Conservation (phyloP, 2,888 invertebrate genomes). For the Unio pictorum region DNA sequence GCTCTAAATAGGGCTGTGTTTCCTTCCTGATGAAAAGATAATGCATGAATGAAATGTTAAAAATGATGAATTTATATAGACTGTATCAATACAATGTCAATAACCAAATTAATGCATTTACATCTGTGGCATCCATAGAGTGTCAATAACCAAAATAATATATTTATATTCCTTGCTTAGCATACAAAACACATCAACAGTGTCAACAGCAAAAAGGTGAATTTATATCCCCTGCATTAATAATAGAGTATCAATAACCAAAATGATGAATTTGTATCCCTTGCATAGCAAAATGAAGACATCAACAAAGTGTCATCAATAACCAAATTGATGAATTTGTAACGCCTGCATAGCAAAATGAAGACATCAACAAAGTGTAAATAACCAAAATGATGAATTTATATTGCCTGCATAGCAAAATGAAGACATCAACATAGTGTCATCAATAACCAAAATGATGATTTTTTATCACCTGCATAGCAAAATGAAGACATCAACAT, state of each 20-base stretch:
- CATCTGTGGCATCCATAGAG: not conserved
- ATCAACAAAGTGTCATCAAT: not conserved
- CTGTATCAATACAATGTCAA: not conserved
- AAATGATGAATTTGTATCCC: no score
- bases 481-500: not conserved
- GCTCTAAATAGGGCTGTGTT: constrained; percentile 58
- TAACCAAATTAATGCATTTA: not conserved
- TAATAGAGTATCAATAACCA: no score
- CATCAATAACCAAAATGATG: not conserved
- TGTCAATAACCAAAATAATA: no score
- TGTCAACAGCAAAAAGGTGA: not conserved
- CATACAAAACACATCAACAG: not conserved
- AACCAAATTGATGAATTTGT: not conserved
- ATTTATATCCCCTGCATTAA: not conserved
- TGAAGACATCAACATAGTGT: not conserved
- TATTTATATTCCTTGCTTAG: no score
- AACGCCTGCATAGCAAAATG: not conserved
- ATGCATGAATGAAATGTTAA: not conserved
- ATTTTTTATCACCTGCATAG: no score
- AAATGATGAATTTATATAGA: not conserved
- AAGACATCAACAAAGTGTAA: not conserved
- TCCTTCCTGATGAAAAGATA: constrained; percentile 40
- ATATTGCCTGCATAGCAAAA: no score
- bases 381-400: no score
- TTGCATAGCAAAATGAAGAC: not conserved